Percentiles rank a stretch among this genome's conserved stretches.
phyloP scores from a whole-genome alignment of 2,888 invertebrate species.

The Lissocephala sabroskyi region DNA sequence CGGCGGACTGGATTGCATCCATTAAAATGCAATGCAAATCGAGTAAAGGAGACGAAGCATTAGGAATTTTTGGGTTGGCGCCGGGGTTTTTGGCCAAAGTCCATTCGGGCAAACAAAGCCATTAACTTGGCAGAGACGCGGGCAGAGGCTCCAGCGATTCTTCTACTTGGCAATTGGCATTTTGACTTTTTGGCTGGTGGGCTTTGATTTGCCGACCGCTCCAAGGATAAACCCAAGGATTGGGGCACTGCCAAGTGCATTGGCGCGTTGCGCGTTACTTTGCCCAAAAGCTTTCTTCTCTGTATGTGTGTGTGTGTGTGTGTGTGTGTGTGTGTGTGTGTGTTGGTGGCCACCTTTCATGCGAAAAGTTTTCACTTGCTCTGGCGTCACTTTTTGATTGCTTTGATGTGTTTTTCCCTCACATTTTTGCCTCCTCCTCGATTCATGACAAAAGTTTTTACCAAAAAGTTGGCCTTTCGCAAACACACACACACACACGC shows the following conservation, averaged over 20 bases:
- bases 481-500: conserved; percentile 2
- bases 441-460: conserved; percentile 60
- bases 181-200: conserved; percentile 19
- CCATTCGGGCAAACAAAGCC: conserved; percentile 57
- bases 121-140: conserved; percentile 44
- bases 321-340: background rate
- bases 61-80: conserved; percentile 13
- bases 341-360: conserved; percentile 25
- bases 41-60: no score
- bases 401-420: conserved; percentile 64
- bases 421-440: conserved; percentile 60
- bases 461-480: conserved; percentile 8
- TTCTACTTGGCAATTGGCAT: conserved; percentile 38
- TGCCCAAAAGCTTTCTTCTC: no score
- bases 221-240: no score
- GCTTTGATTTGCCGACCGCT: conserved; percentile 11
- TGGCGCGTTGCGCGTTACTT: conserved; percentile 30
- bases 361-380: conserved; percentile 63
- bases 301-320: no score
- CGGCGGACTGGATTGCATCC: no score
- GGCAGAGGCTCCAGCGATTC: conserved; percentile 7
- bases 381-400: conserved; percentile 65
- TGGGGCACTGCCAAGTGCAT: conserved; percentile 18
- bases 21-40: conserved; percentile 38
- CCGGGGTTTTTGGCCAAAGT: conserved; percentile 40